Conservation (phyloP, 2,113 vertebrate genomes). For the Sisor rabdophorus region DNA sequence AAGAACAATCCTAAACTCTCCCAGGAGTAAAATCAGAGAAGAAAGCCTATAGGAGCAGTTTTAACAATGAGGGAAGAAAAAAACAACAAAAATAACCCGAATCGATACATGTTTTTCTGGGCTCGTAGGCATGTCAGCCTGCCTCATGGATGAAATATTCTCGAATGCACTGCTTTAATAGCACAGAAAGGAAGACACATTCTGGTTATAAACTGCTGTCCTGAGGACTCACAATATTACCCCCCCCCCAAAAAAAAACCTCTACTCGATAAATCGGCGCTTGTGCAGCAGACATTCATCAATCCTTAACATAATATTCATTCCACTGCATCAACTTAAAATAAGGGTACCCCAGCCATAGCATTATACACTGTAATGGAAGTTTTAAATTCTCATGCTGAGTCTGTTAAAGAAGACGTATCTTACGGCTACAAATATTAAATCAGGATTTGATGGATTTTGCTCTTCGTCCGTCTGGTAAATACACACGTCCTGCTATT, state of each 20-base stretch:
- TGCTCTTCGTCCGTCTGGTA: constrained; percentile 19
- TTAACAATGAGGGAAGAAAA: constrained; percentile 11
- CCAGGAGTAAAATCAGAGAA: constrained; percentile 3
- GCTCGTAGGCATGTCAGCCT: constrained; percentile 19
- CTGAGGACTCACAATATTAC: constrained; percentile 33
- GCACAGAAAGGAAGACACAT: constrained; percentile 28
- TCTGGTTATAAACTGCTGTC: constrained; percentile 33
- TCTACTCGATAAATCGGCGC: constrained; percentile 31
- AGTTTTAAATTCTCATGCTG: constrained; percentile 32
- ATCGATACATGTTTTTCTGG: constrained; percentile 39
- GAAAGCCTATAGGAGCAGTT: constrained; percentile 22
- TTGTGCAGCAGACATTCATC: constrained; percentile 5
- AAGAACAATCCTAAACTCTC: constrained; percentile 2
- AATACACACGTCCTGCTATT: constrained; percentile 16
- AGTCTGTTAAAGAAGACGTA: constrained; percentile 28
- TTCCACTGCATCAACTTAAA: constrained; percentile 10
- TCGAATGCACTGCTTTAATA: constrained; percentile 35
- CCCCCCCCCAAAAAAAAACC: constrained; percentile 32
- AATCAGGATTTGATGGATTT: constrained; percentile 39
- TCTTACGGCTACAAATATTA: constrained; percentile 38
- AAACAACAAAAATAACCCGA: too few species aligned
- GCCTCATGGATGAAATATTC: constrained; percentile 17
- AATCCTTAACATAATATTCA: constrained; percentile 25
- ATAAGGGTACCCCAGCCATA: background rate
- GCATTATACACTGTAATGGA: constrained; percentile 35